Base-by-base conservation (phyloP, 2,113 vertebrate genomes). In the Pithys albifrons region DNA sequence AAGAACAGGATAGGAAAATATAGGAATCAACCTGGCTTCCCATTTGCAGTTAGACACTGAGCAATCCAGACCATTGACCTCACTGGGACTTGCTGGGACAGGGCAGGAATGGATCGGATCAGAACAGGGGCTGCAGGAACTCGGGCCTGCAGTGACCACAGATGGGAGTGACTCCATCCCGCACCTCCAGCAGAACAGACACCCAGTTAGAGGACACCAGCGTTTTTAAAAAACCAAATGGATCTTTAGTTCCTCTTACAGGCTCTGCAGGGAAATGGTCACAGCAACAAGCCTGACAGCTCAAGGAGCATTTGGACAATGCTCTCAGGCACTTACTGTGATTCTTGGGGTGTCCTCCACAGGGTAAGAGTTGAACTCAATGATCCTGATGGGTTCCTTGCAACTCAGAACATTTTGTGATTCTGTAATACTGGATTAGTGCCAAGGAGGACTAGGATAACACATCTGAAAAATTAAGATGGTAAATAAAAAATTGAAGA, bases 381-480 rank as follows among this genome's bases (percentile, higher is more conserved):
- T 41, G 61, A 41, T 64, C 37, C 37, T 41, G 37, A 29, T 64
- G 61, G 8, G 37, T 64, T 39, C 37, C 61, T 64, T 64, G 37
- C 61, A 64, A 41, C 18, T 14, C 37, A 41, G 27, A 64, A 41
- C 20, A 64, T 64, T 64, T 8, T 29, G 37, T 64, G 61, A 41
- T 64, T 64, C 61, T 29, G 37, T 15, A 59, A 83, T 83, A 37
- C 35, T 74, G 61, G 14, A 31, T 74, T 54, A 71, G 37, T 84
- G 43, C 24, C 83, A 95, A 82, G 23, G 76, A 91, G 11, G 9
- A 93, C 33, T 80, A 67, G 48, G 15, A 14, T 41, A n/a, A 82
- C 33, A 45, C 35, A 93, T 64, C 57, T 93, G 57, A 94, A 83
- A 88, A 8, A 29, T 45, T 64, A 73, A 80, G 20, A 69, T 64